These are phyloP conservation scores for Heliothis peltigera DNA, from an alignment of 2,888 invertebrate genomes.

Conservation along the genomic window DNA sequence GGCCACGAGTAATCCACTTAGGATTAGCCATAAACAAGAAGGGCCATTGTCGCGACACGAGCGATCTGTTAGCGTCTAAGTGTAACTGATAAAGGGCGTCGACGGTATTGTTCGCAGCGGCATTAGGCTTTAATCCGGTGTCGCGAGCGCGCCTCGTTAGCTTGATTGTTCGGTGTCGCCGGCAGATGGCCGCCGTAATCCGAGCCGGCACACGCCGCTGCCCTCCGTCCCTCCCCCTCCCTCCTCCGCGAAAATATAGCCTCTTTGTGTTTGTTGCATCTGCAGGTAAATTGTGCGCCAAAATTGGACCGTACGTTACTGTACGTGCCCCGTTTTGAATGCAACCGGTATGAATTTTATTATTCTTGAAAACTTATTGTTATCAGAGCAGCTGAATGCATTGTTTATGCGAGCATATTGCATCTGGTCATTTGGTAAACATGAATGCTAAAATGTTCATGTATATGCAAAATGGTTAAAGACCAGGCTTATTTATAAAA, in stretches of 20 bases:
- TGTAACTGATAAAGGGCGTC: conserved; percentile 83
- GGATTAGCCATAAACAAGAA: conserved; percentile 87
- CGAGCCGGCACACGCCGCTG: conserved; percentile 74
- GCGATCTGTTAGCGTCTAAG: conserved; percentile 87
- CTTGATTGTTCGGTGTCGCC: conserved; percentile 86
- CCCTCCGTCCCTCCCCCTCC: conserved; percentile 54
- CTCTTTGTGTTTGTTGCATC: conserved; percentile 89
- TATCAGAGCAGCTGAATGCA: conserved; percentile 77
- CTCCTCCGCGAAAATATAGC: conserved; percentile 71
- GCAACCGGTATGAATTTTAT: conserved; percentile 82
- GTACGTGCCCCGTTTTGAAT: conserved; percentile 81
- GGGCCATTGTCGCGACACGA: conserved; percentile 84
- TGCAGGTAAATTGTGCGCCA: conserved; percentile 88
- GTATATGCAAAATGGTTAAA: conserved; percentile 29
- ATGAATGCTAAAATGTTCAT: conserved; percentile 50
- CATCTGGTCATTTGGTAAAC: conserved; percentile 56
- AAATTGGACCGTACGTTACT: conserved; percentile 86
- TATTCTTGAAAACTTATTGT: conserved; percentile 87
- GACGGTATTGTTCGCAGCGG: conserved; percentile 85
- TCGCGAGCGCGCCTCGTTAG: conserved; percentile 87
- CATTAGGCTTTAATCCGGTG: conserved; percentile 88
- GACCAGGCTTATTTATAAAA: conserved; percentile 21
- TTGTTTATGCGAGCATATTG: conserved; percentile 58
- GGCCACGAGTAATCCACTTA: conserved; percentile 85
- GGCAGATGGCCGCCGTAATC: conserved; percentile 88